Percentiles rank a stretch among this genome's conserved stretches.
Evolutionary conservation across 1,140 invertebrate species (phyloP).

Genomic region (Orchesella cincta): DNA sequence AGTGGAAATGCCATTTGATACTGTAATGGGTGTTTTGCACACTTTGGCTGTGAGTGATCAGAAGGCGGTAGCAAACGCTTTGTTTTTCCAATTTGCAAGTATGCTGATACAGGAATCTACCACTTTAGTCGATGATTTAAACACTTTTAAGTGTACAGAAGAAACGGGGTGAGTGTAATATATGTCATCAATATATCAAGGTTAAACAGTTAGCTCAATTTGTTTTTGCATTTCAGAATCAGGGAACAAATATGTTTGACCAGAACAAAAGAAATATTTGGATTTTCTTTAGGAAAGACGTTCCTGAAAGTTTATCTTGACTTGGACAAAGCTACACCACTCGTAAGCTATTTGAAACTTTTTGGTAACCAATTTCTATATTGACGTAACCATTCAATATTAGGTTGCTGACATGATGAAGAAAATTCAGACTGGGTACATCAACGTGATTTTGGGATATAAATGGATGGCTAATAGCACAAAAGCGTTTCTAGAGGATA

Average conservation of each 20-base stretch:
- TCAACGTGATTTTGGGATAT: neutral
- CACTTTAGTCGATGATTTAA: slow-evolving; percentile 3
- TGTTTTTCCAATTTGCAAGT: neutral
- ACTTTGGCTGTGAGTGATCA: neutral
- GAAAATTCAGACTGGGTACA: neutral
- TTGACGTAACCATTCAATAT: neutral
- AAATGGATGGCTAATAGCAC: neutral
- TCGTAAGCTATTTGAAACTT: too few relatives aligned
- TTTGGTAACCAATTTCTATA: too few relatives aligned
- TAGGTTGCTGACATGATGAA: neutral
- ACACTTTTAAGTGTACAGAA: neutral
- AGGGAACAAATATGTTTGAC: neutral
- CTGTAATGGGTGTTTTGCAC: neutral
- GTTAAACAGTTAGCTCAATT: neutral
- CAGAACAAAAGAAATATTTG: neutral
- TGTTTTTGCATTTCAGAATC: neutral
- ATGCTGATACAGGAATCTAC: neutral
- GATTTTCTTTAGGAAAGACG: neutral
- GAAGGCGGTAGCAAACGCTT: neutral
- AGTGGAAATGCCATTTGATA: neutral
- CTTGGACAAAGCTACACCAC: neutral
- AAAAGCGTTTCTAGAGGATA: neutral
- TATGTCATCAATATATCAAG: neutral
- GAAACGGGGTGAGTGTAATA: neutral
- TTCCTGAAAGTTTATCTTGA: neutral